Base-by-base conservation (phyloP, 2,113 vertebrate species). In the Podarcis muralis region DNA sequence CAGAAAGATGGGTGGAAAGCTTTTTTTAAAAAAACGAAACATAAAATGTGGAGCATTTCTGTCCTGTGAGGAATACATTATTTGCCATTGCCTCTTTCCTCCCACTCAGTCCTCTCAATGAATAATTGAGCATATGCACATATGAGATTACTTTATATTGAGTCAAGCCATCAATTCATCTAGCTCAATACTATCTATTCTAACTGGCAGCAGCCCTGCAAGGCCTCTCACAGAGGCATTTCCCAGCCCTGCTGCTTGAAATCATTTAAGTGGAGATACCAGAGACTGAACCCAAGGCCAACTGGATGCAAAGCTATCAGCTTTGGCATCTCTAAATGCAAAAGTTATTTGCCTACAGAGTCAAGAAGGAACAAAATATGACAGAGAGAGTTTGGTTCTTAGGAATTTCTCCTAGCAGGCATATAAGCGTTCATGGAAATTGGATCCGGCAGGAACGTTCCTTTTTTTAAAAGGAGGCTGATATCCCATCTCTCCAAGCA, bases 401-500 rank as follows among this genome's bases (percentile, higher is more conserved):
- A 11, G 57, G 57, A 43, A 66, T 65, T 83, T 48, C 35, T 76
- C 12, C 37, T 1, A 20, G 37, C 11, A 68, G 37, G 27, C 22
- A 59, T 72, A 27, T n/a, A 81, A 57, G 25, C 27, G 35, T 71
- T 81, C 43, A 37, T 87, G 20, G 5, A 57, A 48, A 62, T 35
- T 77, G 23, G 35, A 40, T 59, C 32, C 35, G 86, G 27, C 72
- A 76, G 15, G 76, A 90, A 3, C 4, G 43, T 30, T 84, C 68
- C 15, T 66, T 80, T 62, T 27, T 59, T 68, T 84, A 86, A 88
- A 88, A 87, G 81, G 40, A 65, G 20, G 12, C 48, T 80, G 75
- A 53, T 53, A 53, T 91, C 83, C 8, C 88, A 43, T 68, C 11
- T 89, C 37, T 82, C 20, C 0, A 0, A 76, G 77, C 27, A 81